Percentiles rank a stretch among this genome's conserved stretches.
phyloP scores from a whole-genome alignment of 2,888 invertebrate species.

The Diogma glabrata region DNA sequence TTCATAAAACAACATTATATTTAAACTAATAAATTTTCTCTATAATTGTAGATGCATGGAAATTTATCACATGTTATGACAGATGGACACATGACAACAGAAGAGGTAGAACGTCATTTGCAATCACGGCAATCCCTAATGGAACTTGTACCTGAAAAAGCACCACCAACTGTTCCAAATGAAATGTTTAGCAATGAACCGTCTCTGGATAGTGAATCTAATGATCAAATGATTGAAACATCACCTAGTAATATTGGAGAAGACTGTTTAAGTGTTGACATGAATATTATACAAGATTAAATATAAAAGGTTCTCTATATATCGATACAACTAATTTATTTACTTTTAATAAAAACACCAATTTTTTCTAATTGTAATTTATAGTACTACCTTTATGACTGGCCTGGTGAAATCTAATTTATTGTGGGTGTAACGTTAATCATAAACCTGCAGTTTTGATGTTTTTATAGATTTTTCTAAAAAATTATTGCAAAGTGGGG shows the following conservation, averaged over 20 bases:
- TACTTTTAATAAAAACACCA: too few species aligned
- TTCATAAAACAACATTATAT: not conserved
- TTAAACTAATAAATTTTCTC: not conserved
- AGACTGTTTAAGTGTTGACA: slow-evolving; percentile 61
- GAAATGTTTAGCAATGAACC: slow-evolving; percentile 94
- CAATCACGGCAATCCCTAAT: slow-evolving; percentile 67
- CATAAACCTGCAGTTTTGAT: too few species aligned
- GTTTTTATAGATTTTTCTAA: too few species aligned
- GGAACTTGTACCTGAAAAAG: slow-evolving; percentile 70
- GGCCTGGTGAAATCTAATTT: too few species aligned
- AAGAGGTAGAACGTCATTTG: slow-evolving; percentile 80
- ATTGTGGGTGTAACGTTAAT: too few species aligned
- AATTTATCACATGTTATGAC: slow-evolving; percentile 41
- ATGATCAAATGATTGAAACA: slow-evolving; percentile 65
- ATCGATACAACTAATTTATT: too few species aligned
- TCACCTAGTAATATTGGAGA: slow-evolving; percentile 72
- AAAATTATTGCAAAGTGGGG: too few species aligned
- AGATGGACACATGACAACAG: slow-evolving; percentile 77
- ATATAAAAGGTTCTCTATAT: too few species aligned
- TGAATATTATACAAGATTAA: slow-evolving; percentile 30
- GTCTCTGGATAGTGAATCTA: slow-evolving; percentile 62
- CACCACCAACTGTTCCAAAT: slow-evolving; percentile 79
- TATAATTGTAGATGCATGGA: not conserved
- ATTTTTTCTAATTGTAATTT: too few species aligned
- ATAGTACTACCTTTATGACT: too few species aligned